Percentiles rank a stretch among this genome's conserved stretches.
These are phyloP conservation scores for Drosophila sproati DNA, from an alignment of 1,140 invertebrate species.

Conservation along the genomic window DNA sequence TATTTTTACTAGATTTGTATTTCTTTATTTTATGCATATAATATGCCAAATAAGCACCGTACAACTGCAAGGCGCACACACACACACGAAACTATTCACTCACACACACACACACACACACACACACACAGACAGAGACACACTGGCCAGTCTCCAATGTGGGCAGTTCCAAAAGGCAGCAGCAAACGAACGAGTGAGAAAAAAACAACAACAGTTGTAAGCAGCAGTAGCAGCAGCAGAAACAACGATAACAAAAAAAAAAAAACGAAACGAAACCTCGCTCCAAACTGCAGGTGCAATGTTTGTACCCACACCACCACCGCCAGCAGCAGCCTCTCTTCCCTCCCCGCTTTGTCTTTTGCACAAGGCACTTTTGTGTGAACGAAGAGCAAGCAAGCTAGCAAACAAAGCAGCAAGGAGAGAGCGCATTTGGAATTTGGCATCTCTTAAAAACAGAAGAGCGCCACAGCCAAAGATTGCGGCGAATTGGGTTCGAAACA, in stretches of 20 bases:
- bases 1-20: constrained; percentile 57
- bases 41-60: constrained; percentile 56
- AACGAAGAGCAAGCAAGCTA: neutral
- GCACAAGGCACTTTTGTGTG: constrained; percentile 19
- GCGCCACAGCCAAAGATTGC: constrained; percentile 50
- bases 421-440: constrained; percentile 17
- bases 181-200: constrained; percentile 35
- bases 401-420: constrained; percentile 31
- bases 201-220: constrained; percentile 8
- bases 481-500: constrained; percentile 48
- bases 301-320: neutral
- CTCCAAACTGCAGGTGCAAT: constrained; percentile 67
- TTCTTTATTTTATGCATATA: constrained; percentile 73
- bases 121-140: constrained; percentile 9
- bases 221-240: constrained; percentile 8
- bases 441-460: constrained; percentile 65
- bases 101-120: constrained; percentile 17
- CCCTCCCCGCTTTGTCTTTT: constrained; percentile 9
- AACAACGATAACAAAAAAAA: neutral
- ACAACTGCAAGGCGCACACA: constrained; percentile 33
- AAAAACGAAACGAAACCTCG: constrained; percentile 34
- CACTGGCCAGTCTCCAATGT: constrained; percentile 61
- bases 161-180: constrained; percentile 57
- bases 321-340: neutral
- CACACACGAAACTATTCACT: neutral